Evolutionary conservation across 1,140 invertebrate genomes (phyloP).

Genomic region (Psix sp.): DNA sequence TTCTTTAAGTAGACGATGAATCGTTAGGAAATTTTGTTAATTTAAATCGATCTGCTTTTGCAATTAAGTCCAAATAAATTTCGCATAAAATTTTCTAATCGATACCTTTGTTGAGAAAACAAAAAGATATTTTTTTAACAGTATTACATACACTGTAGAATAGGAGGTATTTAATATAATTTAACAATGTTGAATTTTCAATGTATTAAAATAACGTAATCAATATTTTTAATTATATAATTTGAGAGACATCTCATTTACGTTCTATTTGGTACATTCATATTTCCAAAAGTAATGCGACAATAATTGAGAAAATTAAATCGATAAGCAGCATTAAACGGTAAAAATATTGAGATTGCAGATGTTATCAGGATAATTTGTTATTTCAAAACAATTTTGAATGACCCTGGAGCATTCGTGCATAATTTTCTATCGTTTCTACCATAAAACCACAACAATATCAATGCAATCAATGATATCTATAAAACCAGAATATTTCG

Average conservation of each 20-base stretch:
- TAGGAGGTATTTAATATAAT: too few relatives aligned
- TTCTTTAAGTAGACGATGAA: too few relatives aligned
- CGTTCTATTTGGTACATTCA: slow-evolving; percentile 1
- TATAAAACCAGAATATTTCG: slow-evolving; percentile 10
- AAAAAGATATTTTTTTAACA: too few relatives aligned
- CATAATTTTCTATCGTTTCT: slow-evolving; percentile 38
- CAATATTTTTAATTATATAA: too few relatives aligned
- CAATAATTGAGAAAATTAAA: slow-evolving; percentile 31
- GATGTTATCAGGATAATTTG: slow-evolving; percentile 39
- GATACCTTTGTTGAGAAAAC: too few relatives aligned
- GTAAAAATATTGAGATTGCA: slow-evolving; percentile 24
- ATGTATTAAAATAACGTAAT: too few relatives aligned
- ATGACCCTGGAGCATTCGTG: slow-evolving; percentile 50
- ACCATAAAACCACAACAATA: slow-evolving; percentile 46
- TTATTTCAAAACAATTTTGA: slow-evolving; percentile 40
- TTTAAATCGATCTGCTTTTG: too few relatives aligned
- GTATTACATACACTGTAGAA: too few relatives aligned
- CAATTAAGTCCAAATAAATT: too few relatives aligned
- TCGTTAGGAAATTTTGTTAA: too few relatives aligned
- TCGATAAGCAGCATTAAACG: slow-evolving; percentile 34
- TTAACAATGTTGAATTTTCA: too few relatives aligned
- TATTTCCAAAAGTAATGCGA: slow-evolving; percentile 24
- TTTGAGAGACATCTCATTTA: not conserved
- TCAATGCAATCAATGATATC: slow-evolving; percentile 39
- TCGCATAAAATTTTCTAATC: too few relatives aligned